Conservation (phyloP, 2,888 invertebrate species). For the Homarus gammarus region DNA sequence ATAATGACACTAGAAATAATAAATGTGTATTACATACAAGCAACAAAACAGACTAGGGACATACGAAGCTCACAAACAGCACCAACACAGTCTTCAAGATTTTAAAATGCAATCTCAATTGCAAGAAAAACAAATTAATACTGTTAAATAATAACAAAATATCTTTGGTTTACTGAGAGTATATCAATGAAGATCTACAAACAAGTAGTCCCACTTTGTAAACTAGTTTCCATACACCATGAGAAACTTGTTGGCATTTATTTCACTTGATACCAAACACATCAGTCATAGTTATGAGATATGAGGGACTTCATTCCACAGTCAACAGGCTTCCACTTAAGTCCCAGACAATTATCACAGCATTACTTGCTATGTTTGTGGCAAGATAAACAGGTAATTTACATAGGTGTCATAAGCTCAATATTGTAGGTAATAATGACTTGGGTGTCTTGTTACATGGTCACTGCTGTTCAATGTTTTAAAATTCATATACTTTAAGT, state of each 20-base stretch:
- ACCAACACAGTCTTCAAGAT: conserved; percentile 33
- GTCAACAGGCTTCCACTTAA: not conserved
- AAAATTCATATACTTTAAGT: not conserved
- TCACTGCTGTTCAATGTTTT: not conserved
- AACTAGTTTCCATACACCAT: not conserved
- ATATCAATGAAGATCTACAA: conserved; percentile 34
- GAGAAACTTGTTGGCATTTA: conserved; percentile 12
- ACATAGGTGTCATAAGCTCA: not conserved
- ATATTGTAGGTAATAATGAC: not conserved
- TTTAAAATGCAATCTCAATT: conserved; percentile 38
- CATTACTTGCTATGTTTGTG: conserved; percentile 40
- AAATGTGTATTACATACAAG: conserved; percentile 18
- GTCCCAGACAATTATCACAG: conserved; percentile 52
- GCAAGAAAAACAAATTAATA: conserved; percentile 48
- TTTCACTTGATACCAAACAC: not conserved
- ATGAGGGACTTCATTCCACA: not conserved
- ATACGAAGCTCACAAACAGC: conserved; percentile 24
- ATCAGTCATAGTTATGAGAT: not conserved
- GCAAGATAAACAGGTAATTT: conserved; percentile 33
- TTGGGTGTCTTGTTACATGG: not conserved
- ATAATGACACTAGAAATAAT: not conserved
- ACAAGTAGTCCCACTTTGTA: conserved; percentile 11
- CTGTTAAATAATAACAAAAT: conserved; percentile 59
- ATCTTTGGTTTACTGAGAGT: conserved; percentile 67
- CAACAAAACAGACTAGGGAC: conserved; percentile 43